Evolutionary conservation across 2,888 invertebrate species (phyloP), one percentile per base, ranked within the genome.

Genomic region (Caenorhabditis panamensis): DNA sequence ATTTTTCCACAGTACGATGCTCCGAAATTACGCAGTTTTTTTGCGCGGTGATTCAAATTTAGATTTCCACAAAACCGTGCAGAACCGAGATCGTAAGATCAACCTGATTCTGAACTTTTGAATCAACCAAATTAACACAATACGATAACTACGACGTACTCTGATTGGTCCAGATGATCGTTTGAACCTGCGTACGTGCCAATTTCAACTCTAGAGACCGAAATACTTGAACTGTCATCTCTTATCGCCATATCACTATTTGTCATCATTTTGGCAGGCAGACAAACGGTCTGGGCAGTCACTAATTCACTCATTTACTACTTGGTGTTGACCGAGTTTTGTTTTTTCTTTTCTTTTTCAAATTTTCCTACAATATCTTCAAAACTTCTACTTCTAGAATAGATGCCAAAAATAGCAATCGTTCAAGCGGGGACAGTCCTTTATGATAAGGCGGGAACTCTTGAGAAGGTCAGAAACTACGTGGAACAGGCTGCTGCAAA

Each of bases 371-470:
- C 9, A 18, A 20, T 54, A 28, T 44, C 51, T 22, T 5, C 8
- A n/a, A n/a, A n/a, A 41, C 49, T 53, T 37, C 49, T 64, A n/a
- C 18, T 2, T 47, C 22, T 2, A 8, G n/a, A 61, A 61, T 9
- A 63, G 61, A 80, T 80, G 80, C 69, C 80, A 26, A 80, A 71
- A 76, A 79, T 89, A 18, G 88, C 86, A 0, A 80, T 89, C 5
- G 86, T 86, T 13, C 89, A 89, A 79, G 86, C 84, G 2, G 89
- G 89, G n/a, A 84, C 88, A 0, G 56, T 81, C 0, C 79, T 89
- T 13, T 89, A 84, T 67, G 84, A 89, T 67, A 88, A 87, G 0
- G 37, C 72, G 31, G 78, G 76, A 4, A 87, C 88, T 0, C 47
- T 89, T 1, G 78, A 75, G 24, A 82, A 84, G 26, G 64, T 85